phyloP scores from a whole-genome alignment of 2,797 vertebrate species.

The Tinamus major region DNA sequence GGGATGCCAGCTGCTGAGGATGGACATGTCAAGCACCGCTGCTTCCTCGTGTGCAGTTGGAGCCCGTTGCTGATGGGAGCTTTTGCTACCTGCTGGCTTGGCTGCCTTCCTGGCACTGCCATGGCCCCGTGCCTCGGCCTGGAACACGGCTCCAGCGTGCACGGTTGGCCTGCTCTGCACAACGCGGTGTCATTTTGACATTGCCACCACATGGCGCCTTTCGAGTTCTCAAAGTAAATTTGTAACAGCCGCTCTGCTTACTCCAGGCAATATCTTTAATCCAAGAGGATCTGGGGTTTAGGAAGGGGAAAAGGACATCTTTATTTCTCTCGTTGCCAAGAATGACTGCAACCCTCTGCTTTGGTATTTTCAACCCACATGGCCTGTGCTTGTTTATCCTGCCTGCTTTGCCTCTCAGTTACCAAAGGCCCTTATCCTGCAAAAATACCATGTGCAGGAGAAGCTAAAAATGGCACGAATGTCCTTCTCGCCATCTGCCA shows the following conservation, averaged over 20 bases:
- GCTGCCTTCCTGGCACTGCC: neutral
- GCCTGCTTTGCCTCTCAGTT: neutral
- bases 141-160: neutral
- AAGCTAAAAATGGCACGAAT: neutral
- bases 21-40: rapidly evolving
- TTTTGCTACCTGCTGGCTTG: neutral
- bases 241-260: neutral
- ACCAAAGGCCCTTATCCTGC: neutral
- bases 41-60: neutral
- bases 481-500: conserved; percentile 24
- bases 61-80: neutral
- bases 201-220: neutral
- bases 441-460: neutral
- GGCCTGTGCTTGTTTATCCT: neutral
- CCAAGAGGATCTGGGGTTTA: neutral
- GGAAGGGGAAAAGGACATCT: neutral
- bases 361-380: neutral
- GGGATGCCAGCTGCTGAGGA: neutral
- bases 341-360: neutral
- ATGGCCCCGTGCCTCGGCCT: neutral
- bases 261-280: neutral
- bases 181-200: neutral
- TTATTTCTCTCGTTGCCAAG: neutral
- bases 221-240: neutral
- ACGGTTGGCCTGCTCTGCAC: neutral